phyloP scores from a whole-genome alignment of 2,888 invertebrate genomes.

The Loripinus fragilis region DNA sequence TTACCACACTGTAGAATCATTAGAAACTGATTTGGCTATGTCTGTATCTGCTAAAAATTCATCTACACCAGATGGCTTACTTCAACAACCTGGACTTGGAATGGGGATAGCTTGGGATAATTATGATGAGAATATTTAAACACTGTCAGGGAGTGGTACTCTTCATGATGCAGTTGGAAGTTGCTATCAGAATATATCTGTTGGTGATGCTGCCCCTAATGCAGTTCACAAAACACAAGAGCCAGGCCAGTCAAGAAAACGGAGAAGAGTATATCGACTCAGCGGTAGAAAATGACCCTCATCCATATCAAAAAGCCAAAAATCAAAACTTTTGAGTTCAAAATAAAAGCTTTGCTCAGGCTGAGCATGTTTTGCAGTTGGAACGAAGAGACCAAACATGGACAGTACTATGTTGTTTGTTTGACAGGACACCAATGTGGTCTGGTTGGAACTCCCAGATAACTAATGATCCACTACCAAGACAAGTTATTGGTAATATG shows the following conservation, averaged over 20 bases:
- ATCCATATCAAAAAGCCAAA: slow-evolving; percentile 43
- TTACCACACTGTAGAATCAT: slow-evolving; percentile 39
- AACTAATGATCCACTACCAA: slow-evolving; percentile 38
- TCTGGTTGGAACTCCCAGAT: slow-evolving; percentile 51
- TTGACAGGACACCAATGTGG: slow-evolving; percentile 40
- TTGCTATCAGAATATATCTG: slow-evolving; percentile 43
- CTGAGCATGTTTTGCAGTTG: not conserved
- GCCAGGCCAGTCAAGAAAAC: not conserved
- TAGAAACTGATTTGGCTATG: slow-evolving; percentile 48
- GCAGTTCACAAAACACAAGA: slow-evolving; percentile 41
- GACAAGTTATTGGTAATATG: slow-evolving; percentile 46
- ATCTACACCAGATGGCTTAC: slow-evolving; percentile 34
- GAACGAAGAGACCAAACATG: slow-evolving; percentile 13
- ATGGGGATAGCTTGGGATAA: slow-evolving; percentile 46
- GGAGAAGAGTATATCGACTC: not conserved
- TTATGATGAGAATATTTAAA: slow-evolving; percentile 51
- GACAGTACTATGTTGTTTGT: slow-evolving; percentile 5
- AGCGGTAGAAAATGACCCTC: not conserved
- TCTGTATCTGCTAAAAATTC: slow-evolving; percentile 18
- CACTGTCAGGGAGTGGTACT: slow-evolving; percentile 45
- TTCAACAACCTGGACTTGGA: slow-evolving; percentile 20
- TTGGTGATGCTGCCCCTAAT: slow-evolving; percentile 35
- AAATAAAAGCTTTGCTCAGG: not conserved
- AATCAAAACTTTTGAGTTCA: slow-evolving; percentile 28
- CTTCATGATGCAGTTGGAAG: slow-evolving; percentile 55